Conservation (phyloP, 2,113 vertebrate species). For the Tachysurus fulvidraco region DNA sequence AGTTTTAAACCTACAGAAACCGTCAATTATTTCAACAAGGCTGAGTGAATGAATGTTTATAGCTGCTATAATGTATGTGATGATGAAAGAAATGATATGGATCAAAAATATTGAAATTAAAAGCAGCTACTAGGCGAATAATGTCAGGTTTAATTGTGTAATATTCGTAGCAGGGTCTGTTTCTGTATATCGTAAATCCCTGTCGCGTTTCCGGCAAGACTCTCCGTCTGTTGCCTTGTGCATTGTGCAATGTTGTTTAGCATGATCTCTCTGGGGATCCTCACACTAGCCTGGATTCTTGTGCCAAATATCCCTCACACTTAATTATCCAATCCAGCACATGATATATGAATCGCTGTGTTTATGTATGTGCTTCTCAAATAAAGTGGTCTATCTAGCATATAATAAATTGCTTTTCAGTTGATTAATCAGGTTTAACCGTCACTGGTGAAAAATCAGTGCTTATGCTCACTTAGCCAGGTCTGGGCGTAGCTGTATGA, state of each 20-base stretch:
- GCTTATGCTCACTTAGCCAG: constrained; percentile 26
- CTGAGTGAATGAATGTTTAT: neutral
- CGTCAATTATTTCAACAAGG: neutral
- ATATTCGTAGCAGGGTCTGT: neutral
- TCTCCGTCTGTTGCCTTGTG: constrained; percentile 25
- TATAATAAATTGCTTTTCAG: constrained; percentile 26
- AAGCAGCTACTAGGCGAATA: no score
- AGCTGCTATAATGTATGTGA: no score
- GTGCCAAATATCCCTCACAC: constrained; percentile 39
- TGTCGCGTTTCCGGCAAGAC: neutral
- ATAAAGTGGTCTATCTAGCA: neutral
- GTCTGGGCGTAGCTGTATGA: neutral
- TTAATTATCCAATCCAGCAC: constrained; percentile 41
- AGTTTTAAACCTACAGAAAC: neutral
- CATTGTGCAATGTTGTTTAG: neutral
- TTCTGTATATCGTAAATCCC: neutral
- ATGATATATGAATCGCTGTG: neutral
- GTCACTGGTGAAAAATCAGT: constrained; percentile 16
- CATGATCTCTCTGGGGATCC: constrained; percentile 9
- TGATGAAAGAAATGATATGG: neutral
- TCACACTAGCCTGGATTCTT: neutral
- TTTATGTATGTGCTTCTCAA: neutral
- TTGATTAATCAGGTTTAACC: constrained; percentile 33
- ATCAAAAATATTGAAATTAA: no score
- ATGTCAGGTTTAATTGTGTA: no score